Evolutionary conservation across 2,888 invertebrate genomes (phyloP), one percentile per base, ranked within the genome.

Genomic region (Synanthedon vespiformis): DNA sequence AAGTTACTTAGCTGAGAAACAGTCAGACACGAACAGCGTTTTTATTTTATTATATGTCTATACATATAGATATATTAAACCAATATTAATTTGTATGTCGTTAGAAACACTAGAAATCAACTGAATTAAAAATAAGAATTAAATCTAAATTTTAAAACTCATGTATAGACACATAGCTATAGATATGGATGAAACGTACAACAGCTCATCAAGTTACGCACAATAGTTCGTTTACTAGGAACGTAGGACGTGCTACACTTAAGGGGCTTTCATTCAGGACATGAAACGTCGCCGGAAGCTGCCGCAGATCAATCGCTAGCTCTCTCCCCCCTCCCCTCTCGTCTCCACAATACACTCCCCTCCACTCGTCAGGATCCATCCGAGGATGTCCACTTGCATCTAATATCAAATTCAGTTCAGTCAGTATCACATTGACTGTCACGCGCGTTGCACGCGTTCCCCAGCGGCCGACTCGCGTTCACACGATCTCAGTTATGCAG

Each of bases 221-320:
- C 10, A 34, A 34, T 34, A 14, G 8, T 3, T 44, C 44, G 13
- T 14, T 44, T 44, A 55, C 51, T 56, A 27, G 52, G 58, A 56
- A 54, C 61, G 65, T 61, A 63, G 66, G 63, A 59, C 66, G 64
- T 61, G 63, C 56, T 60, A 18, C 3, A 60, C 60, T 60, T 56
- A 65, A 67, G 73, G 74, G 66, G 67, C 64, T 73, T 74, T 71
- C 77, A 75, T 77, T 76, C 79, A 79, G 75, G 74, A 74, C 72
- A 69, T 72, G 70, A 67, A 63, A 68, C 13, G 50, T 48, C 68
- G 66, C 67, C 74, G 79, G 78, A 79, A 72, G 68, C 65, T 58
- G 63, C 61, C 71, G 70, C 80, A 80, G 81, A 86, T 85, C 85
- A 85, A 85, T 85, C 81, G 75, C 68, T 67, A 60, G 65, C 62